These are phyloP conservation scores for Opisthocomus hoazin DNA, from an alignment of 2,113 vertebrate genomes.

Conservation along the genomic window DNA sequence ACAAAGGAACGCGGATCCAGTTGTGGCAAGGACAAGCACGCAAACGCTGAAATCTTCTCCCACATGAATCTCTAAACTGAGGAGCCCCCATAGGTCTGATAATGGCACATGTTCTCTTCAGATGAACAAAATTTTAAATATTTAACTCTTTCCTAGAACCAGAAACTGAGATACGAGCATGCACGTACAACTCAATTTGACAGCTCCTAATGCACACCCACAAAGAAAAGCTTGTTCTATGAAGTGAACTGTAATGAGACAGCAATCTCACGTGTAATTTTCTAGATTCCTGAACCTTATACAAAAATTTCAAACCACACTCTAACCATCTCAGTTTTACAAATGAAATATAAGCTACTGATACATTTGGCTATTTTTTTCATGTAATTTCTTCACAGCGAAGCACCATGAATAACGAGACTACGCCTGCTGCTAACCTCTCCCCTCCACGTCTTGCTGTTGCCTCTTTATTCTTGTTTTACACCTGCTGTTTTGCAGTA, in stretches of 20 bases:
- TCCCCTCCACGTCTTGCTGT: constrained; percentile 42
- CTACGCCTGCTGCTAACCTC: constrained; percentile 37
- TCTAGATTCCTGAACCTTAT: not conserved
- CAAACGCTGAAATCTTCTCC: not conserved
- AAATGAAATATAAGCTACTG: constrained; percentile 32
- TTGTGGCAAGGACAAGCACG: not conserved
- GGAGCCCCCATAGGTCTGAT: not conserved
- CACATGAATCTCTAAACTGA: not conserved
- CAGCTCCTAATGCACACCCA: not conserved
- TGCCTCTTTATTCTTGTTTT: constrained; percentile 41
- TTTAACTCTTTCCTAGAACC: not conserved
- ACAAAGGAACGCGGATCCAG: not conserved
- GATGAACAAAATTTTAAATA: not conserved
- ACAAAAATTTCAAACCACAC: constrained; percentile 29
- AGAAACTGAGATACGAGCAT: not conserved
- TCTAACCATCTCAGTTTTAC: constrained; percentile 14
- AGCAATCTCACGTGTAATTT: not conserved
- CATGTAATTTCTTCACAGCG: constrained; percentile 25
- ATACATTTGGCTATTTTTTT: not conserved
- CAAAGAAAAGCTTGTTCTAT: not conserved
- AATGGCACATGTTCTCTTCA: not conserved
- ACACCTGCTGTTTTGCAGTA: constrained; percentile 52
- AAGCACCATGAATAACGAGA: not conserved
- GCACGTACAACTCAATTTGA: not conserved
- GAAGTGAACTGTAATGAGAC: not conserved